Base-by-base conservation (phyloP, 1,140 invertebrate genomes). In the Eupristina koningsbergeri region DNA sequence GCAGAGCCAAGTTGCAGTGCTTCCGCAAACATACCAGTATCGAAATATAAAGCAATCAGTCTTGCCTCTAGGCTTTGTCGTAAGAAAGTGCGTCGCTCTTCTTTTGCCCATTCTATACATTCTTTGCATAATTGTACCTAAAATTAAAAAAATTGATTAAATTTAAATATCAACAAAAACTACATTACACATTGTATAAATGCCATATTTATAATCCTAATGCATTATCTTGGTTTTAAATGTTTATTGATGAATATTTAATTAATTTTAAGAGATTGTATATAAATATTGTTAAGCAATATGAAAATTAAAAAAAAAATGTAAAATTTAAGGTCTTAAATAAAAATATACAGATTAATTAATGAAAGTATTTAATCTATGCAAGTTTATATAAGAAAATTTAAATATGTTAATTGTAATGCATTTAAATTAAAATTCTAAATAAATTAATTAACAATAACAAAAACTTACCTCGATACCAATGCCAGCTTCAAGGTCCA, bases 21-120 rank as follows among this genome's bases (percentile, higher is more conserved):
- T 90, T 98, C 97, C 69, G 95, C 94, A 90, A 96, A 98, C 95
- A 97, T 96, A 86, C 96, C 95, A 61, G 97, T 98, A 89, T 99
- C 98, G 92, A 98, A 99, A 91, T 98, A 99, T 22, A 99, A 93
- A 17, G 98, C 97, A 89, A 99, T 96, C 34, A 99, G 93, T 88
- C 98, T 94, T 1, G 98, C 96, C 92, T 99, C 98, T 85, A 99
- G 92, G 15, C 98, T 98, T 92, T 99, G 99, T 88, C 99, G 94
- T 36, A 99, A 93, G 92, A 99, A 99, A 31, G 98, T 99, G 86
- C 99, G 95, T 84, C 98, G 97, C 90, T 99, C 98, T 91, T 98
- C 96, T 91, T 99, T 98, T 31, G 99, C 98, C 99, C 99, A 99
- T 93, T 99, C 97, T 93, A 99, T 99, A 93, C 98, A 99, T 93